Base-by-base conservation (phyloP, 2,113 vertebrate genomes). In the Calonectris borealis region DNA sequence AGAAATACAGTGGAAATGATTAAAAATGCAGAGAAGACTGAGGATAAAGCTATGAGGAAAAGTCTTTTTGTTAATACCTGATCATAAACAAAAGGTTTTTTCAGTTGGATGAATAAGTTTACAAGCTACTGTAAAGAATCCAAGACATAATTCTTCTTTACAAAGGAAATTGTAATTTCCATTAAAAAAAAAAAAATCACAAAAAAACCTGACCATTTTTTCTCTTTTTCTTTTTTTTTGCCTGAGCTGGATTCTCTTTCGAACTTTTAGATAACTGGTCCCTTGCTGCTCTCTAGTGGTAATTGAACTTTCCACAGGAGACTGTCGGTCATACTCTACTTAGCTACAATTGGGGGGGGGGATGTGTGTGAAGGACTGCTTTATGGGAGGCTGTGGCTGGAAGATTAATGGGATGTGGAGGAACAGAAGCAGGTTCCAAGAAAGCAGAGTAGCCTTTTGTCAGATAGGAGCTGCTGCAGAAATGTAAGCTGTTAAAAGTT, bases 261-360 rank as follows among this genome's bases (percentile, higher is more conserved):
- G 58, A 73, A 58, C 13, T 70, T 66, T 5, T 10, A 85, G 84
- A 17, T 91, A 83, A 83, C 54, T 36, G 40, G 32, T 90, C 82
- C 64, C 58, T 90, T 97, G 94, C 95, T 96, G 95, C 96, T 91
- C 95, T 95, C 96, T 97, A 93, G 96, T 80, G 96, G 94, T 52
- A 87, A 72, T 16, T 68, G 61, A 82, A 68, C 61, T 83, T 93
- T 65, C 46, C 65, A 57, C 76, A 72, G 72, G 77, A 79, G 69
- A 18, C 55, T 83, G 48, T 15, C 0, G 0, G 6, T 57, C 54
- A 16, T 14, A 21, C 34, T 79, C 44, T 79, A n/a, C 58, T 62
- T 52, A 0, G 60, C 66, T 80, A 11, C 31, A n/a, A 6, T 48
- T 80, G 55, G 8, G 40, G 40, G 40, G 38, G 40, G 40, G 40